Conservation (phyloP, 2,797 vertebrate species). For the Gambusia yucatana region DNA sequence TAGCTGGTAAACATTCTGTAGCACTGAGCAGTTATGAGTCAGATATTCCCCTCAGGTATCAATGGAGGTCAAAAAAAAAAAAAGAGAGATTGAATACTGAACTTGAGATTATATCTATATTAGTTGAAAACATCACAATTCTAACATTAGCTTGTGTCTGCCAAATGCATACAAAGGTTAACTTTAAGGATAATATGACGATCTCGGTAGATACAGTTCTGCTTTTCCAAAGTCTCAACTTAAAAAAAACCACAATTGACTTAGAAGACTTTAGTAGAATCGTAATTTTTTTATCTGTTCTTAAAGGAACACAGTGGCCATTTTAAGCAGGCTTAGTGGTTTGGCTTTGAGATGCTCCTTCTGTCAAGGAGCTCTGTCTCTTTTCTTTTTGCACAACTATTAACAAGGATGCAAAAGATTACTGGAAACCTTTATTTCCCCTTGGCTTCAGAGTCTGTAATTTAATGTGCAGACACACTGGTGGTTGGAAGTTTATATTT, state of each 20-base stretch:
- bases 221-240: background rate
- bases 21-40: slow-evolving; percentile 11
- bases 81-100: background rate
- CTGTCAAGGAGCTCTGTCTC: background rate
- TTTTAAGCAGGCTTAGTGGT: background rate
- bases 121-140: background rate
- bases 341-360: background rate
- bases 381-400: background rate
- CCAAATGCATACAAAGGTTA: background rate
- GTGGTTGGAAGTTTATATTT: background rate
- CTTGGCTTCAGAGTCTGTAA: background rate
- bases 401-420: background rate
- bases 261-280: background rate
- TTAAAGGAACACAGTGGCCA: background rate
- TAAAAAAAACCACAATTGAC: no score
- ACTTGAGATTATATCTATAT: slow-evolving; percentile 13
- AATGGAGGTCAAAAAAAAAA: slow-evolving; percentile 12
- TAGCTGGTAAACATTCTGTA: slow-evolving; percentile 18
- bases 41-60: slow-evolving; percentile 17
- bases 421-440: background rate
- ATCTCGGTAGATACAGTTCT: background rate
- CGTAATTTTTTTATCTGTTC: background rate
- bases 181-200: background rate
- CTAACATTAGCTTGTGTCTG: background rate
- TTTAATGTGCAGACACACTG: background rate